Evolutionary conservation across 1,140 invertebrate genomes (phyloP).

Genomic region (Geopemphigus sp.): DNA sequence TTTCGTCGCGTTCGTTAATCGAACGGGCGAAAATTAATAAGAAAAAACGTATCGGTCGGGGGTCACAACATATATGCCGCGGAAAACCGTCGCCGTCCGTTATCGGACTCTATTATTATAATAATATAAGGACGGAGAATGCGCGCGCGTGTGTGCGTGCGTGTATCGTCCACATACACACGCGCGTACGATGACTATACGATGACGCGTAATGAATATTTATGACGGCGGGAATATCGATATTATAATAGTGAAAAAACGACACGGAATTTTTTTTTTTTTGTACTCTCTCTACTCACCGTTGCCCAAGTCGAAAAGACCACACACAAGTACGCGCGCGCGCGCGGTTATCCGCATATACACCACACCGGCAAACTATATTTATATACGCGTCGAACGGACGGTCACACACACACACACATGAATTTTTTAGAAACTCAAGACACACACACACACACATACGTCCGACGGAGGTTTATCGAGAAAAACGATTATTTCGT

Average conservation of each 20-base stretch:
- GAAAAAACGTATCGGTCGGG: too few relatives aligned
- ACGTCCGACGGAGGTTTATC: slow-evolving; percentile 21
- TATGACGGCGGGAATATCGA: not conserved
- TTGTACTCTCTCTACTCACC: not conserved
- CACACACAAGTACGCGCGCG: slow-evolving; percentile 3
- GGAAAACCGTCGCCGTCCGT: not conserved
- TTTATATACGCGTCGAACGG: not conserved
- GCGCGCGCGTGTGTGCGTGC: too few relatives aligned
- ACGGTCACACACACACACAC: not conserved
- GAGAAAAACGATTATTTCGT: slow-evolving; percentile 18
- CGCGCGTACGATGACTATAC: not conserved
- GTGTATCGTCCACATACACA: too few relatives aligned
- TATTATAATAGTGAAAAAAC: not conserved
- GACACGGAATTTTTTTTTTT: not conserved
- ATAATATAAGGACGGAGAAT: too few relatives aligned
- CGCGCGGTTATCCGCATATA: slow-evolving; percentile 3
- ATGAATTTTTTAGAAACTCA: slow-evolving; percentile 38
- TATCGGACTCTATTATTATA: too few relatives aligned
- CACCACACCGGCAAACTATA: slow-evolving; percentile 30
- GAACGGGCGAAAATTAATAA: too few relatives aligned
- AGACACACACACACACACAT: not conserved
- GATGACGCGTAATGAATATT: slow-evolving; percentile 1
- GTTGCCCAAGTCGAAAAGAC: not conserved
- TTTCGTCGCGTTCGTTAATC: too few relatives aligned
- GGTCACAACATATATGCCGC: too few relatives aligned